These are phyloP conservation scores for Molanna angustata DNA, from an alignment of 2,888 invertebrate species.

Conservation along the genomic window DNA sequence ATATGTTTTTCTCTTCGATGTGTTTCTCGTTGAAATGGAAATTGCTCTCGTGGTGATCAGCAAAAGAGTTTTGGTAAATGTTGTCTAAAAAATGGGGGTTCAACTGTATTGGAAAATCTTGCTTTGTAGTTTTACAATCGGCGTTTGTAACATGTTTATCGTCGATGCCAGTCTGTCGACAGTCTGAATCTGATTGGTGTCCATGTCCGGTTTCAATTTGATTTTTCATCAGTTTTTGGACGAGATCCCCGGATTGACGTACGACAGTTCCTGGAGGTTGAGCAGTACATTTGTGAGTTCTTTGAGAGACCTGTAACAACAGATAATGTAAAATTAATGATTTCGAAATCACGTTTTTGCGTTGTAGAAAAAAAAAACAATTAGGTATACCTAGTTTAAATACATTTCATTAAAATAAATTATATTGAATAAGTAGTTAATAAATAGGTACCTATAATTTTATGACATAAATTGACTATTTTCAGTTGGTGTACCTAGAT, in stretches of 20 bases:
- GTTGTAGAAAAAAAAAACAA: neutral
- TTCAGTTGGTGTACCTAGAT: no score
- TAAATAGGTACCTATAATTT: no score
- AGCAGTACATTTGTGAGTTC: slow-evolving; percentile 75
- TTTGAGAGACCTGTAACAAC: slow-evolving; percentile 67
- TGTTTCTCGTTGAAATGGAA: slow-evolving; percentile 34
- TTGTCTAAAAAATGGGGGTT: slow-evolving; percentile 5
- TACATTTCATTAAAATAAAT: slow-evolving; percentile 6
- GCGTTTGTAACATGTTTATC: no score
- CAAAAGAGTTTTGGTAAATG: slow-evolving; percentile 35
- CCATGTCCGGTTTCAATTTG: slow-evolving; percentile 35
- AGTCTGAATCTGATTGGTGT: neutral
- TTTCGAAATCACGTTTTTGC: neutral
- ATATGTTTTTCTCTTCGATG: slow-evolving; percentile 28
- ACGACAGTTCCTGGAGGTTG: slow-evolving; percentile 60
- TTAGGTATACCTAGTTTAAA: no score
- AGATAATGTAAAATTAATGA: neutral
- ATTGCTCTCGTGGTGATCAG: slow-evolving; percentile 39
- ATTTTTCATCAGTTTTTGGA: slow-evolving; percentile 52
- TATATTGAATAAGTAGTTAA: neutral
- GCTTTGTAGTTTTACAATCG: no score
- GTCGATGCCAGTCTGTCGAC: no score
- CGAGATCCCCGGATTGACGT: slow-evolving; percentile 49
- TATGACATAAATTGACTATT: no score
- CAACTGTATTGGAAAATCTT: no score